A percentile compares a stretch with the other conserved stretches of the same genome.
phyloP scores from a whole-genome alignment of 2,113 vertebrate species.

The Leucoraja erinaceus region DNA sequence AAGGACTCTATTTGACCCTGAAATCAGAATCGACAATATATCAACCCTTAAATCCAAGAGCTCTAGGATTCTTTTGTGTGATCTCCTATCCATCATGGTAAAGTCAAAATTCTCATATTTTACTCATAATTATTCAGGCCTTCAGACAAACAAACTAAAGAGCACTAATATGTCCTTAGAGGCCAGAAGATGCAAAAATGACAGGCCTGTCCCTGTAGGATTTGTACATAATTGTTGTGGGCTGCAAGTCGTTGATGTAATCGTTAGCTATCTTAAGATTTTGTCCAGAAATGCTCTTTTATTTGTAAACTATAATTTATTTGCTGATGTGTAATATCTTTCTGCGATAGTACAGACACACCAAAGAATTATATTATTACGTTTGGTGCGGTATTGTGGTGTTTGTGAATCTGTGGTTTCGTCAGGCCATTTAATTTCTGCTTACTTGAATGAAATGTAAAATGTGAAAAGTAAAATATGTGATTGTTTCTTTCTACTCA shows the following conservation, averaged over 20 bases:
- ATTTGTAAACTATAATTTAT: constrained; percentile 98
- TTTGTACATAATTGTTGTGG: constrained; percentile 81
- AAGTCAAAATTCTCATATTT: constrained; percentile 23
- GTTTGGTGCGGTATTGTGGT: constrained; percentile 83
- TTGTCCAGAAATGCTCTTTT: constrained; percentile 70
- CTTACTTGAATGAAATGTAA: constrained; percentile 87
- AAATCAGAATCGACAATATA: not conserved
- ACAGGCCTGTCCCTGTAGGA: constrained; percentile 68
- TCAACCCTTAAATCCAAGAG: not conserved
- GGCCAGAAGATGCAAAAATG: constrained; percentile 72
- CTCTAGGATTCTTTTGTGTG: not conserved
- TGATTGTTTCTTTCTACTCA: not conserved
- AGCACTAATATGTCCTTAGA: constrained; percentile 81
- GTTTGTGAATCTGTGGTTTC: constrained; percentile 68
- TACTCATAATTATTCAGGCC: constrained; percentile 51
- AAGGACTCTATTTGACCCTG: constrained; percentile 23
- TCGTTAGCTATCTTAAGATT: constrained; percentile 75
- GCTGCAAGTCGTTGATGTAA: constrained; percentile 80
- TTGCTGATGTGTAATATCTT: constrained; percentile 69
- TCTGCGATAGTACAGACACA: constrained; percentile 82
- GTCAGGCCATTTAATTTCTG: constrained; percentile 66
- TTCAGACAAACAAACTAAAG: constrained; percentile 72
- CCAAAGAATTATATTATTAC: constrained; percentile 91
- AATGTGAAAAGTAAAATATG: constrained; percentile 64
- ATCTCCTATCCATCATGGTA: constrained; percentile 23